phyloP scores from a whole-genome alignment of 1,140 invertebrate species.

The Orussus abietinus region DNA sequence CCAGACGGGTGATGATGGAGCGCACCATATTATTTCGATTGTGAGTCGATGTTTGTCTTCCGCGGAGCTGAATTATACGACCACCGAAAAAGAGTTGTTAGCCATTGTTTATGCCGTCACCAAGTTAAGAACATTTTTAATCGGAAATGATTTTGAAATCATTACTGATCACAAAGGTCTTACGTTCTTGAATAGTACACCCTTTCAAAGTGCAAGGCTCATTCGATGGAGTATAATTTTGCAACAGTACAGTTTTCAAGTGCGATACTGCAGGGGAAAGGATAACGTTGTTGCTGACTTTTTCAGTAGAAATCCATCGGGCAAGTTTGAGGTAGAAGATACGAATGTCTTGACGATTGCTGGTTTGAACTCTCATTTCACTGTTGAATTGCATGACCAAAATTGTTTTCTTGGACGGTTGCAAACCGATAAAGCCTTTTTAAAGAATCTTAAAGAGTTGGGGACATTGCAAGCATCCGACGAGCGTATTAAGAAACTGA shows the following conservation, averaged over 20 bases:
- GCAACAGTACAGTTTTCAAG: constrained; percentile 5
- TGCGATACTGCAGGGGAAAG: background rate
- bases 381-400: background rate
- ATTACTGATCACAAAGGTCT: constrained; percentile 9
- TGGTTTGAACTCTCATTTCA: background rate
- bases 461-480: background rate
- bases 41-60: constrained; percentile 5
- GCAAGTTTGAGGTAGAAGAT: background rate
- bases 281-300: constrained; percentile 10
- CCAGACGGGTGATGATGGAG: constrained; percentile 3
- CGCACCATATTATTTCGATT: background rate
- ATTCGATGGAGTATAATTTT: constrained; percentile 8
- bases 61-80: constrained; percentile 1
- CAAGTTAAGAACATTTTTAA: constrained; percentile 5
- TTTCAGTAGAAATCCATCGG: background rate
- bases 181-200: constrained; percentile 3
- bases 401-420: background rate
- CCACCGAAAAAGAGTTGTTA: constrained; percentile 10
- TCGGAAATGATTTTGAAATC: constrained; percentile 5
- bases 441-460: background rate
- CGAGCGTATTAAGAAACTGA: background rate
- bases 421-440: background rate
- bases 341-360: background rate
- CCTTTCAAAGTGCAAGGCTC: background rate
- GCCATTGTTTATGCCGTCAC: constrained; percentile 8